Conservation (phyloP, 2,113 vertebrate species). For the Rousettus leschenaultii region DNA sequence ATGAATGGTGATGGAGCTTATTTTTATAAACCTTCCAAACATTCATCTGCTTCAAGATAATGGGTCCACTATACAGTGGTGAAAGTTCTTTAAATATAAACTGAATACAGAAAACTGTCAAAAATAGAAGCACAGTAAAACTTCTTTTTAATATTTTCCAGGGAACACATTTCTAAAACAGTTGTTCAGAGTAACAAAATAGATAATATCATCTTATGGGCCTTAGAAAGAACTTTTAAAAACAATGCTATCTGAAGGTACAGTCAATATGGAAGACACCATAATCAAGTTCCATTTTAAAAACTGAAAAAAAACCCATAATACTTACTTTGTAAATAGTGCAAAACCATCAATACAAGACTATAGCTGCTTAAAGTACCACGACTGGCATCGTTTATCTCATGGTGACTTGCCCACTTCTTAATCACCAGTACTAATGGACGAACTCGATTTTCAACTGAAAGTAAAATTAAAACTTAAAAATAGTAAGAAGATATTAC, state of each 20-base stretch:
- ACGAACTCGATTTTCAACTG: conserved; percentile 94
- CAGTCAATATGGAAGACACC: conserved; percentile 5
- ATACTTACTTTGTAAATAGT: conserved; percentile 98
- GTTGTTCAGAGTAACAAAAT: conserved; percentile 18
- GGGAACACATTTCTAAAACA: conserved; percentile 19
- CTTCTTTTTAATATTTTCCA: conserved; percentile 54
- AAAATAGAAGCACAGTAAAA: conserved; percentile 43
- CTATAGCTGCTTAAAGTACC: conserved; percentile 98
- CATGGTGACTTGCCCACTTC: conserved; percentile 93
- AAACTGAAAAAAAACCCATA: neutral
- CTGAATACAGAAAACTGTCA: conserved; percentile 36
- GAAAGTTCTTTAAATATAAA: conserved; percentile 43
- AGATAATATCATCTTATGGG: neutral
- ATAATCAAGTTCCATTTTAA: conserved; percentile 50
- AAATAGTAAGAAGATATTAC: conserved; percentile 42
- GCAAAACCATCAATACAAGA: conserved; percentile 96
- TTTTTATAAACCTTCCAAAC: conserved; percentile 42
- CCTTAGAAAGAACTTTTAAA: conserved; percentile 25
- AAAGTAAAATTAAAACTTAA: conserved; percentile 77
- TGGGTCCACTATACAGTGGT: neutral
- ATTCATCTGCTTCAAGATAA: conserved; percentile 46
- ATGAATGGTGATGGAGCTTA: conserved; percentile 52
- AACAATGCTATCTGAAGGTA: conserved; percentile 12
- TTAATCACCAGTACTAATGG: conserved; percentile 94
- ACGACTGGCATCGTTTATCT: conserved; percentile 97